These are phyloP conservation scores for Aspiorhynchus laticeps DNA, from an alignment of 2,113 vertebrate species.

Conservation along the genomic window DNA sequence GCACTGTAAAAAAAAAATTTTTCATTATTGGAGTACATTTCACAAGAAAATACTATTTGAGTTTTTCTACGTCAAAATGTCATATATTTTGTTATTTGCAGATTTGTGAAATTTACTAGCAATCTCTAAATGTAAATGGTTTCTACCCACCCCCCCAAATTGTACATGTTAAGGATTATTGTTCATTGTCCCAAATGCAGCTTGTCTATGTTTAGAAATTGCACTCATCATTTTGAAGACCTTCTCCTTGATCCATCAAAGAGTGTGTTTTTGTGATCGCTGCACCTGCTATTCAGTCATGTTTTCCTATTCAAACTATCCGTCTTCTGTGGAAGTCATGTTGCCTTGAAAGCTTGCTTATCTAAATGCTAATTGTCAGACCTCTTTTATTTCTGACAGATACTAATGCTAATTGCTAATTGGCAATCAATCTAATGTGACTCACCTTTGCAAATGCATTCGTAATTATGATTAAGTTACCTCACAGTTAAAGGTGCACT, in stretches of 20 bases:
- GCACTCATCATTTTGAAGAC: background rate
- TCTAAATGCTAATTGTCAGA: conserved; percentile 37
- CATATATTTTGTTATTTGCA: no score
- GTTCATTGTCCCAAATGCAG: background rate
- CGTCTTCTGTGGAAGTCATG: background rate
- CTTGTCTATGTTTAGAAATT: background rate
- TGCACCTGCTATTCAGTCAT: conserved; percentile 12
- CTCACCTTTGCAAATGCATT: conserved; percentile 28
- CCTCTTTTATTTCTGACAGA: conserved; percentile 16
- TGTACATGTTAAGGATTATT: no score
- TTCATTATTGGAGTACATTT: no score
- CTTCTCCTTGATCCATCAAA: background rate
- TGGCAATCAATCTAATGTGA: conserved; percentile 23
- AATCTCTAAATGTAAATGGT: no score
- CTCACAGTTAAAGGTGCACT: background rate
- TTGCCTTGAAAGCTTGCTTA: background rate
- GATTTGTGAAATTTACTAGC: no score
- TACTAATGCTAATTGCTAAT: conserved; percentile 23
- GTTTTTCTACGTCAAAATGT: no score
- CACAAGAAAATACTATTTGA: no score
- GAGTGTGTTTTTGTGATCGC: background rate
- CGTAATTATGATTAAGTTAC: background rate
- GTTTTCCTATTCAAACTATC: background rate
- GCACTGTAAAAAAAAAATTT: no score
- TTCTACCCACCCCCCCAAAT: no score